Conservation (phyloP, 2,888 invertebrate species). For the Sphecodes monilicornis region DNA sequence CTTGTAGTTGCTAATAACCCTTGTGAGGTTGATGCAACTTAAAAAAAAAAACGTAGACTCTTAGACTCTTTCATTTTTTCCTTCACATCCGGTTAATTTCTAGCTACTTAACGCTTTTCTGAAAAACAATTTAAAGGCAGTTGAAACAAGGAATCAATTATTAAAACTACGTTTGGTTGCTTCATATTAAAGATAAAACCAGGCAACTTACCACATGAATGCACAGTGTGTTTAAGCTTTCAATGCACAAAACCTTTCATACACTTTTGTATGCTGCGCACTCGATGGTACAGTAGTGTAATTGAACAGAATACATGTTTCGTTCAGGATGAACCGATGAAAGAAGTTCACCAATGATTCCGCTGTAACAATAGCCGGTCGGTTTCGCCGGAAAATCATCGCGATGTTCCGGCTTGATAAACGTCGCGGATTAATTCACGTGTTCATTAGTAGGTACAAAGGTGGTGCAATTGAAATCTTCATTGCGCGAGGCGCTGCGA, state of each 20-base stretch:
- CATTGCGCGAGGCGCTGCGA: conserved; percentile 8
- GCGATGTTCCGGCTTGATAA: conserved; percentile 5
- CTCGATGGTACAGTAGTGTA: background rate
- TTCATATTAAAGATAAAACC: background rate
- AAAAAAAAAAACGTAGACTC: too few species aligned
- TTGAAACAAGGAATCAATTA: background rate
- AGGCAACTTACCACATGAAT: background rate
- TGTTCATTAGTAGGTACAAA: conserved; percentile 21
- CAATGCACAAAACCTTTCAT: background rate
- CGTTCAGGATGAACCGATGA: background rate
- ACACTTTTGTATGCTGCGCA: background rate
- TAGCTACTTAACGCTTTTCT: too few species aligned
- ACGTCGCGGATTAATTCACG: conserved; percentile 8
- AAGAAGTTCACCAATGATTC: background rate
- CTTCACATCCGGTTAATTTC: too few species aligned
- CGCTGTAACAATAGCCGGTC: background rate
- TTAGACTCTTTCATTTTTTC: too few species aligned
- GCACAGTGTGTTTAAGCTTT: background rate
- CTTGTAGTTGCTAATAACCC: too few species aligned
- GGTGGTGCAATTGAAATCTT: conserved; percentile 40
- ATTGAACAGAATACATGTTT: background rate
- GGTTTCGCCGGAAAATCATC: background rate
- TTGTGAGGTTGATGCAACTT: too few species aligned
- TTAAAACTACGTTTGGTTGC: background rate
- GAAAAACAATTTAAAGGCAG: too few species aligned